phyloP scores from a whole-genome alignment of 35 echinoderm and acorn worm genomes.

The Lytechinus variegatus region DNA sequence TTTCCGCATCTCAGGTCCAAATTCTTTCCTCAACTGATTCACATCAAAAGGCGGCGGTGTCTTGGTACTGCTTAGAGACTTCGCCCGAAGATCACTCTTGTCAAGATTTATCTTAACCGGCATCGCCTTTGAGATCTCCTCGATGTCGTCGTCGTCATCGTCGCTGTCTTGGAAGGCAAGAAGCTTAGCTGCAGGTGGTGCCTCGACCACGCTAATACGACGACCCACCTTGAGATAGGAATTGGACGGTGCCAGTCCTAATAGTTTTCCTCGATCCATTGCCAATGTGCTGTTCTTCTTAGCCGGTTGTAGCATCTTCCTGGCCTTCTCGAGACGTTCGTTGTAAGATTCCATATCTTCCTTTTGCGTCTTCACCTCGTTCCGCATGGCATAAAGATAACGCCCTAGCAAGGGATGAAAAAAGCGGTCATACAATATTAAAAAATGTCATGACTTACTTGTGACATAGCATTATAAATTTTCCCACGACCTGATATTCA shows the following conservation, averaged over 20 bases:
- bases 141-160: slow-evolving; percentile 55
- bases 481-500: neutral
- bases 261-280: slow-evolving; percentile 62
- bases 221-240: slow-evolving; percentile 68
- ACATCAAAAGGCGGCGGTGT: slow-evolving; percentile 62
- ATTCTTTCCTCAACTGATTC: slow-evolving; percentile 62
- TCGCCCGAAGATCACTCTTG: neutral
- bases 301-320: slow-evolving; percentile 65
- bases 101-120: slow-evolving; percentile 40
- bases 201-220: slow-evolving; percentile 53
- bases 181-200: neutral
- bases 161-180: slow-evolving; percentile 14
- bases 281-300: slow-evolving; percentile 58
- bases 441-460: too few species aligned
- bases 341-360: slow-evolving; percentile 75
- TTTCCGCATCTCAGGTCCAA: slow-evolving; percentile 70
- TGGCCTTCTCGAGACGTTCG: slow-evolving; percentile 63
- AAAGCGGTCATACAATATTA: neutral
- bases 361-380: slow-evolving; percentile 72
- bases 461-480: too few species aligned
- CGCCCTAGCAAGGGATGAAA: slow-evolving; percentile 28
- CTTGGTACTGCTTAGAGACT: neutral
- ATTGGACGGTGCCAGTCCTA: slow-evolving; percentile 58
- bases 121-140: slow-evolving; percentile 41
- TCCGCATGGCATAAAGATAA: slow-evolving; percentile 75